Percentiles rank a stretch among this genome's conserved stretches.
These are phyloP conservation scores for Pyrrhia umbra DNA, from an alignment of 2,888 invertebrate genomes.

Conservation along the genomic window DNA sequence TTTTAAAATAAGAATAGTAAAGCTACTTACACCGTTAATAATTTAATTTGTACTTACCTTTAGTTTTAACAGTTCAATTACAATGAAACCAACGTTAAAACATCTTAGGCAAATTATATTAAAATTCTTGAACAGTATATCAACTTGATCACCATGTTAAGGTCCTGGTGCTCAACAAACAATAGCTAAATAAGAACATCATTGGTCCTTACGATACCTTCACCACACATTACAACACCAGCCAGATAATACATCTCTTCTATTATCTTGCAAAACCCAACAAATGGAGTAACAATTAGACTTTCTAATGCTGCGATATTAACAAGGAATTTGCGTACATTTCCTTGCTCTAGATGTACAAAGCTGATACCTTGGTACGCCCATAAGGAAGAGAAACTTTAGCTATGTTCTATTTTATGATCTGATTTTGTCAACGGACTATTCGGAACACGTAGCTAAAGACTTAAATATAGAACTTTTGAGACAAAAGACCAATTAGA, in stretches of 20 bases:
- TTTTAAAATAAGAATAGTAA: too few species aligned
- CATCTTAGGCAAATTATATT: too few species aligned
- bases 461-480: conserved; percentile 13
- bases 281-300: conserved; percentile 37
- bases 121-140: too few species aligned
- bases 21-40: too few species aligned
- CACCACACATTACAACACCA: background rate
- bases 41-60: too few species aligned
- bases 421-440: background rate
- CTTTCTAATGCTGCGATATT: conserved; percentile 44
- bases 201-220: background rate
- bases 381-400: conserved; percentile 59
- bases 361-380: conserved; percentile 37
- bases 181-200: background rate
- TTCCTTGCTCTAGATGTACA: conserved; percentile 44
- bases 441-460: conserved; percentile 49
- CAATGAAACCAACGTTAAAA: too few species aligned
- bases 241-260: conserved; percentile 9
- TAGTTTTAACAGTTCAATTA: too few species aligned
- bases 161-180: too few species aligned
- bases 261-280: background rate
- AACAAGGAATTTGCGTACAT: conserved; percentile 55
- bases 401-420: conserved; percentile 31
- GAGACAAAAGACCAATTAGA: conserved; percentile 22
- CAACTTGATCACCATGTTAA: too few species aligned